A percentile compares a stretch with the other conserved stretches of the same genome.
These are phyloP conservation scores for Drosophila longiperda DNA, from an alignment of 2,888 invertebrate species.

Conservation along the genomic window DNA sequence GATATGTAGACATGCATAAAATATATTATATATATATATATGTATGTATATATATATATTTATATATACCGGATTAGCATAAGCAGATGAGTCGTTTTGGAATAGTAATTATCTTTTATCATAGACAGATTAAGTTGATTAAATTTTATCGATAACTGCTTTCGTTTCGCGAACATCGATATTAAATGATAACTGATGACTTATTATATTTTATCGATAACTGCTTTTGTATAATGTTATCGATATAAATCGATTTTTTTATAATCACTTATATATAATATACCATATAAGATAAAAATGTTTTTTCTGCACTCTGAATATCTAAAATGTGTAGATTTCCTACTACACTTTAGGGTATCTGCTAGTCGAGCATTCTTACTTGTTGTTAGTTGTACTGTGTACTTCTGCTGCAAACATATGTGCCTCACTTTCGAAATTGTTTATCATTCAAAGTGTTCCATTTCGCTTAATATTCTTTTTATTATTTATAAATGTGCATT, in stretches of 20 bases:
- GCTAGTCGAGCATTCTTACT: not conserved
- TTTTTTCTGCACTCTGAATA: too few species aligned
- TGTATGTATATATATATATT: not conserved
- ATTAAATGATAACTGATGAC: too few species aligned
- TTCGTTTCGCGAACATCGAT: too few species aligned
- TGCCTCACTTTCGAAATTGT: slow-evolving; percentile 4
- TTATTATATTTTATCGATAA: not conserved
- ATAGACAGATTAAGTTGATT: not conserved
- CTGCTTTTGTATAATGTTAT: not conserved
- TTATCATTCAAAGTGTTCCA: slow-evolving; percentile 42
- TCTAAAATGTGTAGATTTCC: not conserved
- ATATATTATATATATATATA: not conserved
- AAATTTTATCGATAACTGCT: not conserved
- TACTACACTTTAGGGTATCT: not conserved
- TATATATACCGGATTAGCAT: not conserved
- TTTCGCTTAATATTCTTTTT: slow-evolving; percentile 46
- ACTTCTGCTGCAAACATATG: not conserved
- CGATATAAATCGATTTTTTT: not conserved
- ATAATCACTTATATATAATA: too few species aligned
- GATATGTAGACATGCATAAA: too few species aligned
- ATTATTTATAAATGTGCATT: slow-evolving; percentile 37
- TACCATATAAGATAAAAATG: too few species aligned
- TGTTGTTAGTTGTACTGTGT: not conserved
- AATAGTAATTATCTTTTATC: not conserved
- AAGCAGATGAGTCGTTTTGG: not conserved